phyloP scores from a whole-genome alignment of 2,797 vertebrate species.

The Premnoplex brunnescens region DNA sequence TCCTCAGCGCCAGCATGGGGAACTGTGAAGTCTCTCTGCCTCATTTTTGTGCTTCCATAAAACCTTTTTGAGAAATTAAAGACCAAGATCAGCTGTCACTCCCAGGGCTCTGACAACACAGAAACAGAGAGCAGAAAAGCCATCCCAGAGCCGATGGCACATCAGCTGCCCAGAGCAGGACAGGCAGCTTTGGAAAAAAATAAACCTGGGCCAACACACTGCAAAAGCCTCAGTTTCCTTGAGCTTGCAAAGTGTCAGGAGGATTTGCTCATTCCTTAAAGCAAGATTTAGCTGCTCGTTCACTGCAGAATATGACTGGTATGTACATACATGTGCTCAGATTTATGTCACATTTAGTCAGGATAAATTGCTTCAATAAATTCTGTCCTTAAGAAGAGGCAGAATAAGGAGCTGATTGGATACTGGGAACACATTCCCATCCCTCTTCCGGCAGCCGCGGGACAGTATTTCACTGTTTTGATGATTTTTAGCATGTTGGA shows the following conservation, averaged over 20 bases:
- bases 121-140: neutral
- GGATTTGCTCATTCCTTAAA: neutral
- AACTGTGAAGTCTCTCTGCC: neutral
- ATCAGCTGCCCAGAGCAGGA: neutral
- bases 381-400: constrained; percentile 57
- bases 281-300: neutral
- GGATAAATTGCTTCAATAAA: constrained; percentile 78
- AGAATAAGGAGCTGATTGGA: constrained; percentile 62
- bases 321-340: constrained; percentile 37
- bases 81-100: neutral
- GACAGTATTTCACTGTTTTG: constrained; percentile 30
- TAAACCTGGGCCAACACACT: neutral
- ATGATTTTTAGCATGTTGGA: constrained; percentile 41
- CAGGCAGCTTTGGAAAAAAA: neutral
- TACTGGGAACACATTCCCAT: constrained; percentile 40
- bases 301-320: neutral
- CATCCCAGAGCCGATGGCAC: neutral
- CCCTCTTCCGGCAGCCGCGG: constrained; percentile 38
- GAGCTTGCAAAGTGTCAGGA: neutral
- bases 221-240: neutral
- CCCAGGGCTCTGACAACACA: neutral
- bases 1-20: neutral
- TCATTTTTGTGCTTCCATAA: neutral
- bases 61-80: neutral
- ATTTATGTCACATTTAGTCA: constrained; percentile 73